These are phyloP conservation scores for Coregonus ussuriensis DNA, from an alignment of 2,797 vertebrate species.

Conservation along the genomic window DNA sequence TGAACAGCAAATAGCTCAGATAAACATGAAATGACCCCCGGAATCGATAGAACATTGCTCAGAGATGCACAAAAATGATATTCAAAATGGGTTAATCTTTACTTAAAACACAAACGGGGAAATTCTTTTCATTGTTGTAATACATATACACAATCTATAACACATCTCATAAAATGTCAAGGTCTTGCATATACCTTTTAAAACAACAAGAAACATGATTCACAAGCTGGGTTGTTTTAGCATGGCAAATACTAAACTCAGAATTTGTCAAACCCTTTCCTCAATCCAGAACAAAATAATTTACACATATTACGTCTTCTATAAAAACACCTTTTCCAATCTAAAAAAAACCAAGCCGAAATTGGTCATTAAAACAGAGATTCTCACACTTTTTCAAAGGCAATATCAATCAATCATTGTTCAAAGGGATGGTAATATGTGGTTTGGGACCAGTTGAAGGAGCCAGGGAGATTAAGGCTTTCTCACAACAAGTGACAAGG, in stretches of 20 bases:
- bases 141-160: slow-evolving; percentile 21
- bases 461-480: slow-evolving; percentile 65
- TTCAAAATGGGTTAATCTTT: slow-evolving; percentile 6
- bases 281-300: slow-evolving; percentile 56
- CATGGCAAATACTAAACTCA: slow-evolving; percentile 71
- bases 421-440: slow-evolving; percentile 28
- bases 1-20: too few relatives aligned
- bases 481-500: slow-evolving; percentile 52
- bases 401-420: slow-evolving; percentile 7
- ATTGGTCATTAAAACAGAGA: slow-evolving; percentile 13
- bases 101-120: slow-evolving; percentile 36
- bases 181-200: slow-evolving; percentile 61
- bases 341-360: slow-evolving; percentile 42
- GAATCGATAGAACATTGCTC: too few relatives aligned
- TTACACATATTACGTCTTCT: slow-evolving; percentile 58
- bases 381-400: slow-evolving; percentile 28
- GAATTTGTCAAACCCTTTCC: slow-evolving; percentile 38
- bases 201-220: slow-evolving; percentile 53
- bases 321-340: slow-evolving; percentile 50
- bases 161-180: slow-evolving; percentile 35
- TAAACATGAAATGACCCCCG: too few relatives aligned
- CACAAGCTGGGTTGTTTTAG: slow-evolving; percentile 60
- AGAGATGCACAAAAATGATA: too few relatives aligned
- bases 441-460: slow-evolving; percentile 24
- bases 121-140: slow-evolving; percentile 32